Evolutionary conservation across 2,888 invertebrate species (phyloP).

Genomic region (Scaptomyza caliginosa): DNA sequence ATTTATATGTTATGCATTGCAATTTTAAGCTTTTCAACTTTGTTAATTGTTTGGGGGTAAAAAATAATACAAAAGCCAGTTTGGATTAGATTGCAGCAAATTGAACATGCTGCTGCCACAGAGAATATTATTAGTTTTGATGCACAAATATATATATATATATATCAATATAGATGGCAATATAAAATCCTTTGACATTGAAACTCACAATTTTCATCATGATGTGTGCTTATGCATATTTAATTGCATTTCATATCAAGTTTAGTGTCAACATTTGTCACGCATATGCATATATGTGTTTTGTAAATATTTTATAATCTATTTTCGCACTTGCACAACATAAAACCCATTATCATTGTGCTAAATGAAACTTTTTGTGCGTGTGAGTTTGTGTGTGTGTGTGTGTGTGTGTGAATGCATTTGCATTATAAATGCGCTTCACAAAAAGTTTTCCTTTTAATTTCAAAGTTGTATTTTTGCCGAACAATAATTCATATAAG

Average conservation of each 20-base stretch:
- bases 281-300: not conserved
- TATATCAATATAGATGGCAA: too few species aligned
- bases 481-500: slow-evolving; percentile 33
- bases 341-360: not conserved
- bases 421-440: slow-evolving; percentile 20
- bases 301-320: not conserved
- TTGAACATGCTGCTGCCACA: not conserved
- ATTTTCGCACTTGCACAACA: not conserved
- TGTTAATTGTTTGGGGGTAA: not conserved
- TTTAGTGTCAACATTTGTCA: slow-evolving; percentile 35
- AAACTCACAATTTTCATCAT: not conserved
- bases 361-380: not conserved
- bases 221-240: slow-evolving; percentile 3
- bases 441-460: slow-evolving; percentile 9
- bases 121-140: too few species aligned
- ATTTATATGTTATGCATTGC: not conserved
- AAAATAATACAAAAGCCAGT: not conserved
- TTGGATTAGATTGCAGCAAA: not conserved
- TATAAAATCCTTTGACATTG: not conserved
- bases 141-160: too few species aligned
- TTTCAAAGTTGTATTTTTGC: slow-evolving; percentile 22
- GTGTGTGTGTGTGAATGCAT: slow-evolving; percentile 2
- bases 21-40: not conserved
- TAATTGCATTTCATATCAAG: slow-evolving; percentile 33
- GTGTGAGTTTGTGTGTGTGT: not conserved